These are phyloP conservation scores for Sphaerodactylus townsendi DNA, from an alignment of 2,113 vertebrate genomes.

Conservation along the genomic window DNA sequence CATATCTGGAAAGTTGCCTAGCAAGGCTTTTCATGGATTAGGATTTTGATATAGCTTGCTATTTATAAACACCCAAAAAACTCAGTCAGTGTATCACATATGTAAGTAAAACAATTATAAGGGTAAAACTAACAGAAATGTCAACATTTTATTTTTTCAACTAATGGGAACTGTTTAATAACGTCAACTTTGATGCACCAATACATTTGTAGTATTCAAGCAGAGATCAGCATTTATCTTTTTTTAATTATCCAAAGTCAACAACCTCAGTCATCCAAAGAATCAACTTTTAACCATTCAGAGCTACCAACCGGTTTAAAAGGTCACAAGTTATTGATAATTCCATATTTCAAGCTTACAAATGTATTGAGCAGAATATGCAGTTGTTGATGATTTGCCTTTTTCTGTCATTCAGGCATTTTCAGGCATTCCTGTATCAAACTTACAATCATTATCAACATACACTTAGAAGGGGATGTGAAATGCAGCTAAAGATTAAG, in stretches of 20 bases:
- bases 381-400: slow-evolving; percentile 1
- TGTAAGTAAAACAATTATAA: slow-evolving; percentile 29
- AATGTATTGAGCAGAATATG: neutral
- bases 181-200: slow-evolving; percentile 35
- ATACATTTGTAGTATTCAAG: slow-evolving; percentile 26
- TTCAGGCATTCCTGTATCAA: slow-evolving; percentile 24
- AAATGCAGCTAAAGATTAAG: slow-evolving; percentile 36
- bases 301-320: neutral
- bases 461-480: neutral
- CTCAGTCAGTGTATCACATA: slow-evolving; percentile 57
- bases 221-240: slow-evolving; percentile 6
- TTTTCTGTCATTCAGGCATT: neutral
- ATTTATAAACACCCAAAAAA: slow-evolving; percentile 53
- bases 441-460: slow-evolving; percentile 31
- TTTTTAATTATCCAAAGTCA: slow-evolving; percentile 4
- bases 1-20: neutral
- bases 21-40: neutral
- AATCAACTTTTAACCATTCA: slow-evolving; percentile 13
- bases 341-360: slow-evolving; percentile 25
- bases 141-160: neutral
- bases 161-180: slow-evolving; percentile 7
- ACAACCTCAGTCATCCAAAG: neutral
- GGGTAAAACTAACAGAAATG: slow-evolving; percentile 30
- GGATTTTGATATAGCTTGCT: slow-evolving; percentile 50
- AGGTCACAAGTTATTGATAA: neutral